Evolutionary conservation across 1,140 invertebrate genomes (phyloP).

Genomic region (Drosophila tropicalis): DNA sequence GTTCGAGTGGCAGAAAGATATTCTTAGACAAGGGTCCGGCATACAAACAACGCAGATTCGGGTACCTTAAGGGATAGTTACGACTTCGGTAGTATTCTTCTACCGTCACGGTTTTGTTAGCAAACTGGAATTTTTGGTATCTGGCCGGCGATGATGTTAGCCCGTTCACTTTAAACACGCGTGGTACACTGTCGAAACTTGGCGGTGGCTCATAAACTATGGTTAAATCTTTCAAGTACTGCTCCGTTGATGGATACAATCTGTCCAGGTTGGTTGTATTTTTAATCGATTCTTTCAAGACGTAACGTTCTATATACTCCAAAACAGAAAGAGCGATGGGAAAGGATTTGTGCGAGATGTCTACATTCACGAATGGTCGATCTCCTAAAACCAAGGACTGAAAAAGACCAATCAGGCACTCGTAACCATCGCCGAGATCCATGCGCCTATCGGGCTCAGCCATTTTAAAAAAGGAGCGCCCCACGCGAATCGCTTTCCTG

Average conservation of each 20-base stretch:
- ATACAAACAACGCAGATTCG: constrained; percentile 86
- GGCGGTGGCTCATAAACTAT: constrained; percentile 62
- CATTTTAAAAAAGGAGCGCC: constrained; percentile 82
- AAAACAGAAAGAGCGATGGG: constrained; percentile 84
- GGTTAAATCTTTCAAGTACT: too few relatives aligned
- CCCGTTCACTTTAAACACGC: constrained; percentile 84
- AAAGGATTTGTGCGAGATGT: constrained; percentile 89
- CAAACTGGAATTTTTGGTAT: constrained; percentile 76
- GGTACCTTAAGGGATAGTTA: constrained; percentile 83
- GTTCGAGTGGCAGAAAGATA: constrained; percentile 86
- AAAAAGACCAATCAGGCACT: constrained; percentile 89
- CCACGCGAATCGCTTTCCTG: constrained; percentile 85
- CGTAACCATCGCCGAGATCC: constrained; percentile 86
- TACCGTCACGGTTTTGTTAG: constrained; percentile 76
- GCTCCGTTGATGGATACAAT: constrained; percentile 1
- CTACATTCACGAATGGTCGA: constrained; percentile 88
- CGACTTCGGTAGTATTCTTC: constrained; percentile 84
- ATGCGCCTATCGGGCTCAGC: constrained; percentile 35
- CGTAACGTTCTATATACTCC: constrained; percentile 67
- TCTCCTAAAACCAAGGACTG: constrained; percentile 90
- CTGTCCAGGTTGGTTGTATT: neutral
- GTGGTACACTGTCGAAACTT: constrained; percentile 45
- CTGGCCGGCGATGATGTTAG: constrained; percentile 71
- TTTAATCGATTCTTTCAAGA: constrained; percentile 1
- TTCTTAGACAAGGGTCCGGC: constrained; percentile 85